A percentile compares a stretch with the other conserved stretches of the same genome.
phyloP scores from a whole-genome alignment of 2,113 vertebrate species.

The Orcinus orca region DNA sequence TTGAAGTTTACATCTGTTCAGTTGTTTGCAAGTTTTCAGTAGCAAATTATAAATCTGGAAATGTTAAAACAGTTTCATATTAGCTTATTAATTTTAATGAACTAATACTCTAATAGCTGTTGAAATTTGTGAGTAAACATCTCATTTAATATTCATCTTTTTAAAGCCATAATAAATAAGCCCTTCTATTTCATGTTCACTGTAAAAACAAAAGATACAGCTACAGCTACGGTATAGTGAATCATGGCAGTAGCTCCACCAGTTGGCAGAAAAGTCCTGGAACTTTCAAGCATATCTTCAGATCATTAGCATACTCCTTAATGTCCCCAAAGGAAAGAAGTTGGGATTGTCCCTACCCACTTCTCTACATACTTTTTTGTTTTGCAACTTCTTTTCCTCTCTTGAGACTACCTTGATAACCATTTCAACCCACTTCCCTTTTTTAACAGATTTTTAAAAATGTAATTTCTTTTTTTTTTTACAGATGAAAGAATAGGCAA shows the following conservation, averaged over 20 bases:
- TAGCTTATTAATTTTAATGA: conserved; percentile 1
- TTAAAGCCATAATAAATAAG: neutral
- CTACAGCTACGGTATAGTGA: neutral
- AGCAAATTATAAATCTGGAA: neutral
- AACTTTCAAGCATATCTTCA: neutral
- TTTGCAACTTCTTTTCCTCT: neutral
- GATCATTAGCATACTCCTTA: neutral
- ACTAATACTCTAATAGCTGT: neutral
- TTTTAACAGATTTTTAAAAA: neutral
- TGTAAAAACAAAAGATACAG: neutral
- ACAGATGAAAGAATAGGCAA: neutral
- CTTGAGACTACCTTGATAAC: neutral
- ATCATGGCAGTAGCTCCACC: neutral
- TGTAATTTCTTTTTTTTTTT: neutral
- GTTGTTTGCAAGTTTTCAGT: conserved; percentile 4
- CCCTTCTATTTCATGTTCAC: neutral
- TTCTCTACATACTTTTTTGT: neutral
- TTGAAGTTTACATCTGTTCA: neutral
- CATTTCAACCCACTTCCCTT: neutral
- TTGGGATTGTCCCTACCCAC: neutral
- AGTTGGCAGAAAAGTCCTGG: neutral
- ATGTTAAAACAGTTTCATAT: neutral
- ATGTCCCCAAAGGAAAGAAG: neutral
- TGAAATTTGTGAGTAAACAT: neutral
- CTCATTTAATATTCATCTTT: neutral